These are phyloP conservation scores for Arremon aurantiirostris DNA, from an alignment of 2,797 vertebrate genomes.

Conservation along the genomic window DNA sequence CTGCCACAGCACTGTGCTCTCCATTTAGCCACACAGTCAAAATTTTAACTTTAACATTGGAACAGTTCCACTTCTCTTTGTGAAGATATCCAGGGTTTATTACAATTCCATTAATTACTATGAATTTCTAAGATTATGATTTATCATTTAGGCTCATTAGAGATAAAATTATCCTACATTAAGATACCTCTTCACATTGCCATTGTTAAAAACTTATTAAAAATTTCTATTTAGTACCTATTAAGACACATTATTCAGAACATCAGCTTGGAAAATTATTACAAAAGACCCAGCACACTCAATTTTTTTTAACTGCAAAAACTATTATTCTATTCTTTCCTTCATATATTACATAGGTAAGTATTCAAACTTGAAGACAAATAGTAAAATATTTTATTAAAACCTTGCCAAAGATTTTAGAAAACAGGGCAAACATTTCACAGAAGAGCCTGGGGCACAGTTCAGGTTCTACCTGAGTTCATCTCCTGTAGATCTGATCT, in stretches of 20 bases:
- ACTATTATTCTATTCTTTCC: neutral
- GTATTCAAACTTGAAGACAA: neutral
- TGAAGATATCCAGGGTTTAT: neutral
- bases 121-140: neutral
- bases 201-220: neutral
- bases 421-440: neutral
- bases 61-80: neutral
- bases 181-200: neutral
- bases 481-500: neutral
- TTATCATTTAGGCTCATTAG: slow-evolving; percentile 20
- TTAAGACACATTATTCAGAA: slow-evolving; percentile 54
- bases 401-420: neutral
- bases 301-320: neutral
- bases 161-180: neutral
- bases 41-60: neutral
- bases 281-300: neutral
- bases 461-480: neutral
- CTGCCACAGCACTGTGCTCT: rapidly evolving
- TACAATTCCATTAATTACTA: neutral
- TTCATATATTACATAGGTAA: neutral
- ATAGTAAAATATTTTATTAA: neutral
- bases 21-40: neutral
- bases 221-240: neutral
- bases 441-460: neutral
- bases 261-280: slow-evolving; percentile 24